Evolutionary conservation across 2,888 invertebrate species (phyloP).

Genomic region (Punctoribates punctum): DNA sequence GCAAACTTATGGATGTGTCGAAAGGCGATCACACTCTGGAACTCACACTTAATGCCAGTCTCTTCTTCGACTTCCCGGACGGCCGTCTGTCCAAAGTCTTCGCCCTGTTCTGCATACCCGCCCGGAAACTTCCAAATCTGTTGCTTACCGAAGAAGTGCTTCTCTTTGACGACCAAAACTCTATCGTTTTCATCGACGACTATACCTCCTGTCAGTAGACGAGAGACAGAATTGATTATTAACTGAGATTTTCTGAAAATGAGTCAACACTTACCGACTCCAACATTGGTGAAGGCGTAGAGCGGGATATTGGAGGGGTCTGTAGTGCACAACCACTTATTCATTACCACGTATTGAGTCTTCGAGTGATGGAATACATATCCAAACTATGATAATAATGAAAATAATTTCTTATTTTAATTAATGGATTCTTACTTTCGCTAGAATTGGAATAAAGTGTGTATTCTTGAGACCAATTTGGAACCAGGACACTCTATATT

Average conservation of each 20-base stretch:
- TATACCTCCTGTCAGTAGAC: conserved; percentile 63
- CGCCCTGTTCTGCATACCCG: conserved; percentile 82
- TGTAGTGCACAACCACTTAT: conserved; percentile 69
- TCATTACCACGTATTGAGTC: conserved; percentile 72
- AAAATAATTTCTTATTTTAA: not conserved
- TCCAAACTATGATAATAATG: conserved; percentile 54
- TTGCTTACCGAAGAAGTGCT: conserved; percentile 50
- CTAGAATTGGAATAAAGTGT: conserved; percentile 23
- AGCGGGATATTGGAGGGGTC: conserved; percentile 65
- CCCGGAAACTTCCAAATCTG: conserved; percentile 86
- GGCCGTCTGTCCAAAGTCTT: conserved; percentile 75
- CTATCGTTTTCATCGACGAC: conserved; percentile 73
- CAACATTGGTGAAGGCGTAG: conserved; percentile 75
- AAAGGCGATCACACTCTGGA: conserved; percentile 69
- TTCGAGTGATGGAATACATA: conserved; percentile 85
- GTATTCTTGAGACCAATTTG: not conserved
- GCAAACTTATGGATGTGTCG: conserved; percentile 72
- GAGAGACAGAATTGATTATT: not conserved
- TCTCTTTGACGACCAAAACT: conserved; percentile 76
- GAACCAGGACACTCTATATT: conserved; percentile 31
- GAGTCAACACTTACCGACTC: conserved; percentile 58
- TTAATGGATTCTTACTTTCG: conserved; percentile 21
- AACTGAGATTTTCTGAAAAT: not conserved
- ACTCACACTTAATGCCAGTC: conserved; percentile 74
- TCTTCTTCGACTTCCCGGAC: conserved; percentile 84